These are phyloP conservation scores for Leptonema lineaticorne DNA, from an alignment of 1,140 invertebrate genomes.

Conservation along the genomic window DNA sequence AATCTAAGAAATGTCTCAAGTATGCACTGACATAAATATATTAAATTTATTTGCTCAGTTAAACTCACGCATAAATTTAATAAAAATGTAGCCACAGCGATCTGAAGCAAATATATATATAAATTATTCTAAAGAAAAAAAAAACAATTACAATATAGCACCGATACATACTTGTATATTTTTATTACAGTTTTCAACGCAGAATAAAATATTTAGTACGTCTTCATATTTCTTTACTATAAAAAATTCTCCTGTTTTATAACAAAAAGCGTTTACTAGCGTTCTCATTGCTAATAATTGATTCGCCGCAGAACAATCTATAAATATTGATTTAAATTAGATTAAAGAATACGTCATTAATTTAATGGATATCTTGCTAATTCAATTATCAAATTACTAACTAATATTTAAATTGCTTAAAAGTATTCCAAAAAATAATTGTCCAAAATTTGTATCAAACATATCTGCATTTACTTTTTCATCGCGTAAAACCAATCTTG, in stretches of 20 bases:
- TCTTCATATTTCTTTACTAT: slow-evolving; percentile 60
- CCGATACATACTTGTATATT: slow-evolving; percentile 65
- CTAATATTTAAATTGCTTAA: too few species aligned
- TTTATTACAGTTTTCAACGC: slow-evolving; percentile 61
- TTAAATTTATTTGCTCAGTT: slow-evolving; percentile 47
- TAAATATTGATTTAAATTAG: too few species aligned
- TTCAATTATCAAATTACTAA: too few species aligned
- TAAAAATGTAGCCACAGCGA: slow-evolving; percentile 76
- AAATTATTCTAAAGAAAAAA: background rate
- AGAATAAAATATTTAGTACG: slow-evolving; percentile 58
- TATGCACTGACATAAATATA: slow-evolving; percentile 47
- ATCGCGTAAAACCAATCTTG: slow-evolving; percentile 73
- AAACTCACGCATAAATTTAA: slow-evolving; percentile 73
- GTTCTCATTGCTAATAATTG: slow-evolving; percentile 76
- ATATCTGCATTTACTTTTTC: slow-evolving; percentile 60
- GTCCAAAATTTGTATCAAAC: slow-evolving; percentile 51
- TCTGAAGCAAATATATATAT: slow-evolving; percentile 51
- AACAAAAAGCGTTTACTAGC: slow-evolving; percentile 74
- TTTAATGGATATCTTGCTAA: too few species aligned
- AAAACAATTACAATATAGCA: slow-evolving; percentile 7
- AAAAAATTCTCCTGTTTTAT: slow-evolving; percentile 63
- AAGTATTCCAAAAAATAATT: too few species aligned
- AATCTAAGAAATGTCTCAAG: slow-evolving; percentile 44
- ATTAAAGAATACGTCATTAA: too few species aligned
- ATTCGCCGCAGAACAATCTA: slow-evolving; percentile 63